Base-by-base conservation (phyloP, 2,113 vertebrate species). In the Xiphias gladius region DNA sequence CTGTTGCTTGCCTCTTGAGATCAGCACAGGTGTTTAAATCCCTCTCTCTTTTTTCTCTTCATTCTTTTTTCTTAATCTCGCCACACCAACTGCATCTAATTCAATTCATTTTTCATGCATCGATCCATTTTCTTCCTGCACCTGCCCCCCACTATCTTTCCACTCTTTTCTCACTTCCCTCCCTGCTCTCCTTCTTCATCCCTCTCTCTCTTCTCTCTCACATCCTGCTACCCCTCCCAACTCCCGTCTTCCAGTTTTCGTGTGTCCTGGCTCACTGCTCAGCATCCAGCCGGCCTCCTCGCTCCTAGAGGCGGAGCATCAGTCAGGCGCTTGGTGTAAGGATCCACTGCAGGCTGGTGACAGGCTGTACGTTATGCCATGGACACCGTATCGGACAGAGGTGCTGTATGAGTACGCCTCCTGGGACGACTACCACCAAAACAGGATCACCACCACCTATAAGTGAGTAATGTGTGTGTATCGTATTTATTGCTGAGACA, bases 361-460 rank as follows among this genome's bases (percentile, higher is more conserved):
- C 84, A 95, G 97, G 37, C 96, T 99, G 22, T 99, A 99, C 14
- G 97, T 98, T n/a, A 97, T 99, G 97, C 97, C 98, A 0, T 99
- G 98, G 98, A 96, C 97, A 0, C 97, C 97, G 0, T 98, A 98
- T 82, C 96, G 98, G 90, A 98, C 97, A 0, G 98, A 99, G 88
- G 96, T 96, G 14, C 94, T 99, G 78, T 97, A 96, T 4, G 97
- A 99, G 78, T 99, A 98, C 5, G 96, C 97, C 0, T 96, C 97
- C 0, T 98, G 97, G 97, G 97, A 97, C 13, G 97, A 98, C 92
- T 98, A 97, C 80, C 95, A 96, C 55, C 96, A 96, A 1, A 95
- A 96, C 0, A 94, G 97, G 17, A 95, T 96, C 87, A 97, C 97
- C 78, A 98, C 97, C 84, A 97, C 97, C 2, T 99, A 99, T 88